Evolutionary conservation across 2,797 vertebrate genomes (phyloP).

Genomic region (Pangasius macronema): DNA sequence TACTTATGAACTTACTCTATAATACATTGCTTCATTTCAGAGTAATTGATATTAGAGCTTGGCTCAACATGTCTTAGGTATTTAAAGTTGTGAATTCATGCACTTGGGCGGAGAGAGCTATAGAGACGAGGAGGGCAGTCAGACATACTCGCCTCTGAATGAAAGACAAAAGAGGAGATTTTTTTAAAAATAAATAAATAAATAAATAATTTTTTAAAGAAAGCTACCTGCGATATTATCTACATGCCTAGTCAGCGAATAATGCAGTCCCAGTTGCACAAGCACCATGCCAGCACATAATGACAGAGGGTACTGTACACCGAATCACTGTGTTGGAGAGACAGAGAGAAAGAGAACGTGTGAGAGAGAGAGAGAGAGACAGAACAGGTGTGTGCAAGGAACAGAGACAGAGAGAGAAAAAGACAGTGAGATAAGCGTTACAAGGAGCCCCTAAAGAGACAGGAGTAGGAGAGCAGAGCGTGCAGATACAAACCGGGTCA

Average conservation of each 20-base stretch:
- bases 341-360: conserved; percentile 82
- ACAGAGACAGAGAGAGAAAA: conserved; percentile 63
- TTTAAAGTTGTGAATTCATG: neutral
- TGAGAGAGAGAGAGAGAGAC: conserved; percentile 70
- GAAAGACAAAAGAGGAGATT: conserved; percentile 8
- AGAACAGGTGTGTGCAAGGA: conserved; percentile 70
- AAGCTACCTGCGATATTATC: conserved; percentile 97
- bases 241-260: conserved; percentile 90
- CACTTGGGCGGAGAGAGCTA: conserved; percentile 33
- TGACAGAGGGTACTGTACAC: conserved; percentile 99
- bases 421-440: conserved; percentile 77
- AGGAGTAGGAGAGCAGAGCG: conserved; percentile 97
- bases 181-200: conserved; percentile 44
- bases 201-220: too few relatives aligned
- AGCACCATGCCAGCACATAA: conserved; percentile 99
- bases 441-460: conserved; percentile 81
- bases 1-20: neutral
- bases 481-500: conserved; percentile 99
- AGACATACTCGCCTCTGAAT: conserved; percentile 67
- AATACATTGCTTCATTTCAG: neutral
- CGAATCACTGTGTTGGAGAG: conserved; percentile 98
- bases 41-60: neutral
- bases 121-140: conserved; percentile 58
- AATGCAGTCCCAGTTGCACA: conserved; percentile 98
- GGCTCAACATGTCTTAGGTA: neutral